Conservation (phyloP, 2,797 vertebrate genomes). For the Vultur gryphus region DNA sequence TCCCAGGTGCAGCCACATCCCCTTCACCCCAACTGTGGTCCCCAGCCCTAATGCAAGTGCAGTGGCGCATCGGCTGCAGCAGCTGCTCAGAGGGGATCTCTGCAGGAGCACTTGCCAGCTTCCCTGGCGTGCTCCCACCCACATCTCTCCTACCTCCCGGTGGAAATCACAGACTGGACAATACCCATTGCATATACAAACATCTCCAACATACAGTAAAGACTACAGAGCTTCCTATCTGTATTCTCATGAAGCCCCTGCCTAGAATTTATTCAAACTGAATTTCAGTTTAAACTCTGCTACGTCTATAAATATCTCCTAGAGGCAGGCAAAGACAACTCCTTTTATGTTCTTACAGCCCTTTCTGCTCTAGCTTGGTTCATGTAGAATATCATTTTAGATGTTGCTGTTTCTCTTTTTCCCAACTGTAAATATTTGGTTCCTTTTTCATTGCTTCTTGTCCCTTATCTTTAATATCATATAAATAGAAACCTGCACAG, state of each 20-base stretch:
- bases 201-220: neutral
- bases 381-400: neutral
- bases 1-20: neutral
- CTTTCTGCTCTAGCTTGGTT: neutral
- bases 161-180: neutral
- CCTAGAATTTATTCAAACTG: neutral
- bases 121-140: neutral
- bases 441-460: slow-evolving; percentile 29
- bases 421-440: slow-evolving; percentile 50
- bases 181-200: rapidly evolving
- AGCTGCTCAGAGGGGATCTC: neutral
- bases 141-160: neutral
- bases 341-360: neutral
- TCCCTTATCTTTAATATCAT: neutral
- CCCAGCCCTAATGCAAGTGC: neutral
- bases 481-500: slow-evolving; percentile 46
- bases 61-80: neutral
- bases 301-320: neutral
- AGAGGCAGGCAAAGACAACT: neutral
- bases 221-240: neutral
- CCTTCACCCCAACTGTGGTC: neutral
- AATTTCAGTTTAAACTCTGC: neutral
- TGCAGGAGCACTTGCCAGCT: neutral
- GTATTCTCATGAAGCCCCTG: neutral
- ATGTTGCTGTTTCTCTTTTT: slow-evolving; percentile 22